phyloP scores from a whole-genome alignment of 2,888 invertebrate species.

The Vandiemenella viatica region DNA sequence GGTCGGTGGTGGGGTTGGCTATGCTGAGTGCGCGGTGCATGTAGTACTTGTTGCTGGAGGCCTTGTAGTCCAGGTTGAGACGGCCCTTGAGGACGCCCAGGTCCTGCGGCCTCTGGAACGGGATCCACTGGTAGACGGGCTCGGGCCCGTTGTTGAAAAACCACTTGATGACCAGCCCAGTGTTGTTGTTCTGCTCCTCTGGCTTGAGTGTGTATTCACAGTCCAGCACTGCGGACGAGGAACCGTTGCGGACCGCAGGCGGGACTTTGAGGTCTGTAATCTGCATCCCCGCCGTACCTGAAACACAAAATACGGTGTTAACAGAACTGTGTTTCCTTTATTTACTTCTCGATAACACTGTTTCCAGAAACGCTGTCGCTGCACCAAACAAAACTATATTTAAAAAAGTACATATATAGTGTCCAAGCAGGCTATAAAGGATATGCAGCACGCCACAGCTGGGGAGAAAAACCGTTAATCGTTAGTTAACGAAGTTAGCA shows the following conservation, averaged over 20 bases:
- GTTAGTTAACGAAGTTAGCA: too few relatives aligned
- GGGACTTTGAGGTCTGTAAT: conserved; percentile 46
- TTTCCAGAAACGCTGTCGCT: too few relatives aligned
- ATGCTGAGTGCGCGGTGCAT: conserved; percentile 56
- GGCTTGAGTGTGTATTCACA: conserved; percentile 52
- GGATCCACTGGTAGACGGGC: conserved; percentile 70
- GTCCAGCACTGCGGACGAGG: conserved; percentile 46
- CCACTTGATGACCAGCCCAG: conserved; percentile 62
- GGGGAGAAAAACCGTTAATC: too few relatives aligned
- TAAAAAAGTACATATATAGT: too few relatives aligned
- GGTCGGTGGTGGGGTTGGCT: conserved; percentile 47
- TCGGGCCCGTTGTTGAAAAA: conserved; percentile 47
- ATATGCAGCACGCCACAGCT: too few relatives aligned
- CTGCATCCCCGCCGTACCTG: conserved; percentile 31
- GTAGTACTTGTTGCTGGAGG: conserved; percentile 48
- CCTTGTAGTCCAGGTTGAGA: conserved; percentile 47
- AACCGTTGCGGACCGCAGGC: conserved; percentile 40
- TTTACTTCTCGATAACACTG: too few relatives aligned
- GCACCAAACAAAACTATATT: too few relatives aligned
- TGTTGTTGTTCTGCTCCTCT: conserved; percentile 33
- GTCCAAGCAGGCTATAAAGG: too few relatives aligned
- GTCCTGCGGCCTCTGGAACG: conserved; percentile 50
- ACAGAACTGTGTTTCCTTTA: too few relatives aligned
- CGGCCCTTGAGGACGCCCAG: conserved; percentile 39
- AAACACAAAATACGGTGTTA: too few relatives aligned